These are phyloP conservation scores for Lasioglossum vierecki DNA, from an alignment of 2,888 invertebrate genomes.

Conservation along the genomic window DNA sequence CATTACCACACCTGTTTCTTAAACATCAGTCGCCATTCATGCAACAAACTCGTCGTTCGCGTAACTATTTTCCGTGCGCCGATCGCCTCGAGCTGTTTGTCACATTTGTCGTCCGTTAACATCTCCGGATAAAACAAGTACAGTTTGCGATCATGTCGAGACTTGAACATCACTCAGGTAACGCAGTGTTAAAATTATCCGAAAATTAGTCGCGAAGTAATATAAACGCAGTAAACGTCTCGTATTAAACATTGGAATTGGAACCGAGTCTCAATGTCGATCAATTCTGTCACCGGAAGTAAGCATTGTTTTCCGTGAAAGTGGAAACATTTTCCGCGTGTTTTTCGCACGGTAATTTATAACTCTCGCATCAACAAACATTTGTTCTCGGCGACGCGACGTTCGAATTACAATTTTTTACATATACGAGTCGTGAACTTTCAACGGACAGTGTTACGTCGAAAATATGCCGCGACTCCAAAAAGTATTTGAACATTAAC, in stretches of 20 bases:
- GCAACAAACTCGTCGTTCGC: constrained; percentile 20
- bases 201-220: background rate
- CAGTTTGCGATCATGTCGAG: background rate
- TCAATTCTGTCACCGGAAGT: background rate
- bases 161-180: constrained; percentile 22
- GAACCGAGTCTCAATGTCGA: background rate
- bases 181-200: background rate
- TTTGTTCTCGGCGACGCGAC: background rate
- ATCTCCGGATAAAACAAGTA: background rate
- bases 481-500: background rate
- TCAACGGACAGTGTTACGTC: background rate
- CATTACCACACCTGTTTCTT: constrained; percentile 46
- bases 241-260: background rate
- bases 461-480: too few species aligned
- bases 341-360: background rate
- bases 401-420: background rate
- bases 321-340: background rate
- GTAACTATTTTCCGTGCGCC: background rate
- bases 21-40: constrained; percentile 35
- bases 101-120: background rate
- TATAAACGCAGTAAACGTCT: background rate
- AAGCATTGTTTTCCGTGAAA: background rate
- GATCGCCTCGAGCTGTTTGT: background rate
- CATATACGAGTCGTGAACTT: background rate
- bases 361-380: background rate